Percentiles rank a stretch among this genome's conserved stretches.
phyloP scores from a whole-genome alignment of 2,888 invertebrate species.

The Operophtera brumata region DNA sequence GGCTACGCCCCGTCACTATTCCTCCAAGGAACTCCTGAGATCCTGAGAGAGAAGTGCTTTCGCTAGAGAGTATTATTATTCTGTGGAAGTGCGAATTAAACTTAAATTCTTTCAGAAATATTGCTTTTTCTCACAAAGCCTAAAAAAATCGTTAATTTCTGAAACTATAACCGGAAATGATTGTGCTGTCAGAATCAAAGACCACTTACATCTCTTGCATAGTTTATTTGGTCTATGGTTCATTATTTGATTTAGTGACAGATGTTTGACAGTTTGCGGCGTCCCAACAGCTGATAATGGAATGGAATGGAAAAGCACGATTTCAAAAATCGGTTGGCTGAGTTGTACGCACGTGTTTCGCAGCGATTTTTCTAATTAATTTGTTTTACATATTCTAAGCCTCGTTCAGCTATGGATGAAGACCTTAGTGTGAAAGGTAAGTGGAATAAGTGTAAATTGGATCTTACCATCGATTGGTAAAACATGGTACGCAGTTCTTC shows the following conservation, averaged over 20 bases:
- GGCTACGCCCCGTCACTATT: no score
- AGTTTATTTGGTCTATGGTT: constrained; percentile 32
- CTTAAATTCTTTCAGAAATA: neutral
- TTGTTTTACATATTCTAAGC: constrained; percentile 32
- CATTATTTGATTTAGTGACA: constrained; percentile 59
- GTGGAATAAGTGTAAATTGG: constrained; percentile 16
- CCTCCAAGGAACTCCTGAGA: no score
- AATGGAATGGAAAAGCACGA: constrained; percentile 52
- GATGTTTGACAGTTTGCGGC: constrained; percentile 69
- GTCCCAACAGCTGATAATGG: constrained; percentile 72
- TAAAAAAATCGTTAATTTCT: constrained; percentile 9
- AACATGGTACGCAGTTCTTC: constrained; percentile 17
- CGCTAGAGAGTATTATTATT: no score
- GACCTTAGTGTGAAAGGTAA: constrained; percentile 61
- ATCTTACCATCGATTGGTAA: neutral
- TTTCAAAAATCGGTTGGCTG: constrained; percentile 47
- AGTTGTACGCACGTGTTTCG: constrained; percentile 61
- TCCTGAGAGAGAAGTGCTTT: no score
- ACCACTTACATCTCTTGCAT: constrained; percentile 30
- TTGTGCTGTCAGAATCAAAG: constrained; percentile 47
- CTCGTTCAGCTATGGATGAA: constrained; percentile 56
- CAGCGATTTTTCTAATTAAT: constrained; percentile 23
- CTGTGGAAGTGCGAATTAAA: no score
- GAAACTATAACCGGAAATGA: constrained; percentile 36
- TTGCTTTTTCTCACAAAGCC: neutral